These are phyloP conservation scores for Burhinus bistriatus DNA, from an alignment of 2,113 vertebrate genomes.

Conservation along the genomic window DNA sequence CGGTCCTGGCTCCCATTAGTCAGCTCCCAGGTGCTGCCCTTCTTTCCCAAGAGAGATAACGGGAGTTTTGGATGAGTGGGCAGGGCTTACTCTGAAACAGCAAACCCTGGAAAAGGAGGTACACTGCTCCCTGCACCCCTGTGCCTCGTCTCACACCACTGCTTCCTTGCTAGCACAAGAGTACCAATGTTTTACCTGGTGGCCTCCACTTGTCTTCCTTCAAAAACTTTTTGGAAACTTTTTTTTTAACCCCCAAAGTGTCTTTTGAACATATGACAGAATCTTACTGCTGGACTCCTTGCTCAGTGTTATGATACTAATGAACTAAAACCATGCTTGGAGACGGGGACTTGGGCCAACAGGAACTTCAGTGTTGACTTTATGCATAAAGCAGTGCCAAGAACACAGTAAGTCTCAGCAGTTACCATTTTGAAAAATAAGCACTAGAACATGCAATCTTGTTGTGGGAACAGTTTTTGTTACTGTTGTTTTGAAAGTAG, in stretches of 20 bases:
- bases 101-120: not conserved
- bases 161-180: not conserved
- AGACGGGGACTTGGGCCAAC: not conserved
- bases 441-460: not conserved
- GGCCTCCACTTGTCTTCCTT: not conserved
- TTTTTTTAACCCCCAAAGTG: not conserved
- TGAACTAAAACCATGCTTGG: accelerated
- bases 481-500: not conserved
- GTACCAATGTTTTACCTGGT: not conserved
- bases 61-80: not conserved
- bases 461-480: not conserved
- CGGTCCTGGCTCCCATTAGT: not conserved
- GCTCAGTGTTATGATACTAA: not conserved
- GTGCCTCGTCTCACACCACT: not conserved
- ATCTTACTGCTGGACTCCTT: not conserved
- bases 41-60: not conserved
- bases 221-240: not conserved
- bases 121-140: accelerated
- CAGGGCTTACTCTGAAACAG: not conserved
- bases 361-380: not conserved
- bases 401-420: not conserved
- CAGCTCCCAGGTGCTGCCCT: not conserved
- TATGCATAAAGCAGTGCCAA: not conserved
- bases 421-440: not conserved
- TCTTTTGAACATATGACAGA: not conserved